These are phyloP conservation scores for Catocala fraxini DNA, from an alignment of 2,888 invertebrate species.

Conservation along the genomic window DNA sequence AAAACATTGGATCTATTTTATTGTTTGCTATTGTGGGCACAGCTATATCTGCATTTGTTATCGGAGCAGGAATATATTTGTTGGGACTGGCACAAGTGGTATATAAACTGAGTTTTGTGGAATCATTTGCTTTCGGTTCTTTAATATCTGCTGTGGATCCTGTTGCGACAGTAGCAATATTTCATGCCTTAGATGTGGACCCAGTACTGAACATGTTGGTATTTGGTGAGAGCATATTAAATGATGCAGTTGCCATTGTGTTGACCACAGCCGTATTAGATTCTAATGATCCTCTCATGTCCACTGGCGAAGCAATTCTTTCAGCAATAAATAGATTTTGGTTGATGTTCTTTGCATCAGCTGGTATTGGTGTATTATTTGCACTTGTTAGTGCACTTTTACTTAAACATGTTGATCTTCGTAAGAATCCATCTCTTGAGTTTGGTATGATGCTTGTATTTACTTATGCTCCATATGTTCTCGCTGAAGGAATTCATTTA, in stretches of 20 bases:
- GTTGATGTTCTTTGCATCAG: conserved; percentile 99
- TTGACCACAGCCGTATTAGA: conserved; percentile 96
- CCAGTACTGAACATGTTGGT: conserved; percentile 99
- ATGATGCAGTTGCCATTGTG: conserved; percentile 99
- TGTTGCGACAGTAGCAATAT: conserved; percentile 99
- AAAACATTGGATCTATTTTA: conserved; percentile 99
- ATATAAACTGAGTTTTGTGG: conserved; percentile 96
- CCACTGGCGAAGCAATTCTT: conserved; percentile 94
- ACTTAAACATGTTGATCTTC: conserved; percentile 97
- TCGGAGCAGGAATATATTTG: conserved; percentile 98
- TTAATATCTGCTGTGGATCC: conserved; percentile 99
- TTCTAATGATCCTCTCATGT: conserved; percentile 87
- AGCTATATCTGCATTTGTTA: conserved; percentile 98
- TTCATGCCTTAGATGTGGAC: conserved; percentile 98
- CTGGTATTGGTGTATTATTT: conserved; percentile 98
- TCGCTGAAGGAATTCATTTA: conserved; percentile 98
- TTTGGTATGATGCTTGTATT: conserved; percentile 99
- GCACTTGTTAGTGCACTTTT: conserved; percentile 97
- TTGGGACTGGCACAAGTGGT: conserved; percentile 97
- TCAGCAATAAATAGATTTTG: conserved; percentile 96
- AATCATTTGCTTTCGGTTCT: conserved; percentile 99
- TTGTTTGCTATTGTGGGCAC: conserved; percentile 99
- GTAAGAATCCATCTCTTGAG: conserved; percentile 99
- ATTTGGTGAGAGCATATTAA: conserved; percentile 97
- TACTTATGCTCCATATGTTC: conserved; percentile 98